phyloP scores from a whole-genome alignment of 2,888 invertebrate genomes.

The Mythimna lalbum region DNA sequence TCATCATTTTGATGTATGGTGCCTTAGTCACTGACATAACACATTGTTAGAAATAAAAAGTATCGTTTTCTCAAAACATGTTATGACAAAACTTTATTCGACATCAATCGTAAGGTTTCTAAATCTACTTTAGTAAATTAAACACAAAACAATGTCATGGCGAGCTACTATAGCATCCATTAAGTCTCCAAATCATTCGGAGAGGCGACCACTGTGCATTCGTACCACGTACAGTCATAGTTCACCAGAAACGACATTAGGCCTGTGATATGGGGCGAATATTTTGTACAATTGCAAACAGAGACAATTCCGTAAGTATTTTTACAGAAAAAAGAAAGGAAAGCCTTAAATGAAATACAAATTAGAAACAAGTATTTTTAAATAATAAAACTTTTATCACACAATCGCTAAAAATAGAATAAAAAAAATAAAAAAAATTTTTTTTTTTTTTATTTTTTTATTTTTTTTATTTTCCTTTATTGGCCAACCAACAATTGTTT shows the following conservation, averaged over 20 bases:
- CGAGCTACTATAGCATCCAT: conserved; percentile 21
- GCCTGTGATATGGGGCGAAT: conserved; percentile 53
- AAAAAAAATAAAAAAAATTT: too few relatives aligned
- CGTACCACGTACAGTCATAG: conserved; percentile 54
- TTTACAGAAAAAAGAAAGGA: background rate
- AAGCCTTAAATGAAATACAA: background rate
- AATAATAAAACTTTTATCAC: background rate
- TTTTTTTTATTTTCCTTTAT: too few relatives aligned
- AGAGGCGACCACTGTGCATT: conserved; percentile 26
- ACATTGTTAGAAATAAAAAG: conserved; percentile 18
- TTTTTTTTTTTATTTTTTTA: too few relatives aligned
- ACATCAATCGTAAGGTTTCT: background rate
- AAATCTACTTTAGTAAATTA: conserved; percentile 8
- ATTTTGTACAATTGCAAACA: conserved; percentile 40
- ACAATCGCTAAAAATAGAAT: too few relatives aligned
- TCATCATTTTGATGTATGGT: conserved; percentile 17
- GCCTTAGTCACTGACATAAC: conserved; percentile 14
- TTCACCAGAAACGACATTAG: conserved; percentile 54
- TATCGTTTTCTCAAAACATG: background rate
- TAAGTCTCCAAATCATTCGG: conserved; percentile 34
- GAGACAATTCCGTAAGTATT: conserved; percentile 1
- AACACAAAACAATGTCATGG: conserved; percentile 8
- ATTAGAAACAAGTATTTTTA: background rate
- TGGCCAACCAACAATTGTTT: too few relatives aligned
- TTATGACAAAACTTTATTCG: conserved; percentile 3